phyloP scores from a whole-genome alignment of 2,888 invertebrate genomes.

The Lepeophtheirus nordmannii region DNA sequence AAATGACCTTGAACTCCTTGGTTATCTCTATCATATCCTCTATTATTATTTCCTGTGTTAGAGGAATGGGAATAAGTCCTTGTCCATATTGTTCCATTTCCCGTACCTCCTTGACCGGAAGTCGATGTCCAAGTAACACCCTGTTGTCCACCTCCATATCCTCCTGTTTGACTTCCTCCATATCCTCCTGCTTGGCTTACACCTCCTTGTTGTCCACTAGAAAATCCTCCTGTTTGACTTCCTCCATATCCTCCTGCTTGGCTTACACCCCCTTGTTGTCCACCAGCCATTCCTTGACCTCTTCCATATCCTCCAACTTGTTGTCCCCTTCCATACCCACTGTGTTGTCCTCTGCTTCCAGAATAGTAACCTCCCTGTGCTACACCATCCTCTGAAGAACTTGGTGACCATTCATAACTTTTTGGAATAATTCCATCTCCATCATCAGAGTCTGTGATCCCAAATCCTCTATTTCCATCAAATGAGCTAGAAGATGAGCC shows the following conservation, averaged over 20 bases:
- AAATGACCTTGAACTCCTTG: neutral
- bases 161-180: neutral
- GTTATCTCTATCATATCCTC: neutral
- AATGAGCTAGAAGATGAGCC: no score
- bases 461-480: no score
- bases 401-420: conserved; percentile 3
- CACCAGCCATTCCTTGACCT: neutral
- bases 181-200: neutral
- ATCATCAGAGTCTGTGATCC: neutral
- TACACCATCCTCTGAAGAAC: neutral
- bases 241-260: conserved; percentile 3
- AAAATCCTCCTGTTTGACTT: neutral
- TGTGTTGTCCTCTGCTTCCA: neutral
- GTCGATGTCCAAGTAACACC: neutral
- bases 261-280: neutral
- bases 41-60: neutral
- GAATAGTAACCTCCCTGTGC: neutral
- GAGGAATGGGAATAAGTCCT: neutral
- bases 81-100: conserved; percentile 3
- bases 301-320: neutral
- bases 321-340: neutral
- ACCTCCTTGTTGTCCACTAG: neutral
- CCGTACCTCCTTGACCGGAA: neutral
- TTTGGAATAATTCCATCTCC: neutral
- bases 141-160: neutral